Evolutionary conservation across 1,140 invertebrate genomes (phyloP), one percentile per base, ranked within the genome.

Genomic region (Lepidurus couesii): DNA sequence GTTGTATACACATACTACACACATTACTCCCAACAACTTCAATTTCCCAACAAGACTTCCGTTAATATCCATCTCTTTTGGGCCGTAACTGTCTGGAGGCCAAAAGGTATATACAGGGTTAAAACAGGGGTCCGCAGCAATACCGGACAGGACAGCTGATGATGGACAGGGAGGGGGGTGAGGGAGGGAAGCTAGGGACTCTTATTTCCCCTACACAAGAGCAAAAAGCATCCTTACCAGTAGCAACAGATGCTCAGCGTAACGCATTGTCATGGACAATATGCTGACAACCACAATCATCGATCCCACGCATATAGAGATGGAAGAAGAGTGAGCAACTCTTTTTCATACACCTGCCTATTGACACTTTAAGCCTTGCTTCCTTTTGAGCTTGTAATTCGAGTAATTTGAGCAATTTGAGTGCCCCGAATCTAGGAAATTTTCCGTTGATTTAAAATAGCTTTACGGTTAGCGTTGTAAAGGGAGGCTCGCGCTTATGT

Each of bases 171-270:
- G 53, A n/a, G 53, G 53, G 53, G 47, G 53, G 53, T 13, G 34
- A 34, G 34, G 3, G 34, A 34, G 34, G 34, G 34, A 3, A 34
- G 34, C 3, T 34, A 65, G 5, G 7, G 16, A 7, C 53, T 65
- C 53, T 21, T 65, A 65, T 65, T 65, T 65, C 53, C 53, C 53
- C 21, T 65, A n/a, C 34, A 4, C 21, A n/a, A 65, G 9, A n/a
- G 6, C 53, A 10, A 16, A 65, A 65, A 65, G 53, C 53, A 65
- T 65, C 53, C 53, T 65, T 65, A 21, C 34, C 5, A 65, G 16
- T n/a, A 65, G 53, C 53, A 65, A 65, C 53, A 65, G 53, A 65
- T 65, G 53, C 53, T 65, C 53, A 65, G 53, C 53, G 53, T 65
- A 65, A 65, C 53, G 53, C 53, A 65, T 65, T 65, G 53, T 65